phyloP scores from a whole-genome alignment of 2,888 invertebrate genomes.

The Machimus rusticus region DNA sequence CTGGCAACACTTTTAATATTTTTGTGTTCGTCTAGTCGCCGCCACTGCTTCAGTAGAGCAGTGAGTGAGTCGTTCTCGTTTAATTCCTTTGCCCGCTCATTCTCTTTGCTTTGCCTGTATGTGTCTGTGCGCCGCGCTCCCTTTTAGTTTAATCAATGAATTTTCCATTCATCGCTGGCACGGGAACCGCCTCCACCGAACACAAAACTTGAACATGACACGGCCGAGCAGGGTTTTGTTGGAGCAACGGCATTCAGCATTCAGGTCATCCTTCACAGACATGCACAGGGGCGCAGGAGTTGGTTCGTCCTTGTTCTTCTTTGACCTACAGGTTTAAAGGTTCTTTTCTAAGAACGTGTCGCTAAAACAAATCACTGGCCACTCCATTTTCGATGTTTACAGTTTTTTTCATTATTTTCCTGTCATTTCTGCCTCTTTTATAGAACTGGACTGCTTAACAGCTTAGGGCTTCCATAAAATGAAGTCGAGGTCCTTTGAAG shows the following conservation, averaged over 20 bases:
- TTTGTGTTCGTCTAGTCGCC: neutral
- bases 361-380: neutral
- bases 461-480: no score
- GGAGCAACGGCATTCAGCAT: conserved; percentile 15
- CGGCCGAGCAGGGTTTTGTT: neutral
- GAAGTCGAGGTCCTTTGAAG: no score
- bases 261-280: neutral
- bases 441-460: neutral
- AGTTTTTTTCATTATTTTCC: neutral
- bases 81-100: neutral
- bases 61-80: neutral
- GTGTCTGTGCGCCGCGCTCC: neutral
- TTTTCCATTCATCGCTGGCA: conserved; percentile 49
- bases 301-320: neutral
- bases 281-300: neutral
- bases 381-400: neutral
- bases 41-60: neutral
- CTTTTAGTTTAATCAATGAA: conserved; percentile 51
- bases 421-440: neutral
- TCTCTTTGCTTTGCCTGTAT: neutral
- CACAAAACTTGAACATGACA: conserved; percentile 33
- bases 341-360: neutral
- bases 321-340: neutral
- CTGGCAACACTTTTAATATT: neutral
- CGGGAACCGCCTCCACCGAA: conserved; percentile 46